phyloP scores from a whole-genome alignment of 2,113 vertebrate genomes.

The Cettia cetti region DNA sequence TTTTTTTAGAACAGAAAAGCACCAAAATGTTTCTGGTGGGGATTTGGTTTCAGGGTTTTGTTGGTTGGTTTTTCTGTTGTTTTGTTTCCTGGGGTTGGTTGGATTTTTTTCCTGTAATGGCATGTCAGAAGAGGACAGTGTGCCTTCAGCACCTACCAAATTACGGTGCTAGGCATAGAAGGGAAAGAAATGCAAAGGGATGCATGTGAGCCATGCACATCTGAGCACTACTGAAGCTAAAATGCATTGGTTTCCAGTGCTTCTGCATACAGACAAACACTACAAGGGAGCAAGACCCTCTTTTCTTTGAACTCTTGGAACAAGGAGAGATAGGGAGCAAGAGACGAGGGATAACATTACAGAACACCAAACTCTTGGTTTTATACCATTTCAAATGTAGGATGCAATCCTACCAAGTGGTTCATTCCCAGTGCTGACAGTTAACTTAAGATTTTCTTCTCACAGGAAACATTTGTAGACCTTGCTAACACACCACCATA shows the following conservation, averaged over 20 bases:
- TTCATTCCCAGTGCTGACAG: not conserved
- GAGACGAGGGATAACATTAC: not conserved
- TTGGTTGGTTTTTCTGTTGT: not conserved
- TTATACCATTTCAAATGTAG: not conserved
- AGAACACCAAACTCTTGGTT: not conserved
- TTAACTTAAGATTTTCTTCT: not conserved
- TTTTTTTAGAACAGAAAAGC: not conserved
- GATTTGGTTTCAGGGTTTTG: not conserved
- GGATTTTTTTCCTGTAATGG: not conserved
- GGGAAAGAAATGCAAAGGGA: not conserved
- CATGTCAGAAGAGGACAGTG: not conserved
- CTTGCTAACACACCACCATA: not conserved
- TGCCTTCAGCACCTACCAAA: not conserved
- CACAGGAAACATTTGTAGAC: not conserved
- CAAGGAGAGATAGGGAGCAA: not conserved
- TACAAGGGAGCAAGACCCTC: not conserved
- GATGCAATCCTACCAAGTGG: not conserved
- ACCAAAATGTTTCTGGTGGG: not conserved
- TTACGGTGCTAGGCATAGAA: not conserved
- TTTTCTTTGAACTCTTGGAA: not conserved
- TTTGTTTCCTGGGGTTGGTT: not conserved
- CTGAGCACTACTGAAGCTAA: not conserved
- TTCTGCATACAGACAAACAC: not conserved
- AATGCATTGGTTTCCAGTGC: not conserved
- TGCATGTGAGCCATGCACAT: not conserved